Base-by-base conservation (phyloP, 1,140 invertebrate species). In the Zaprionus vittiger region DNA sequence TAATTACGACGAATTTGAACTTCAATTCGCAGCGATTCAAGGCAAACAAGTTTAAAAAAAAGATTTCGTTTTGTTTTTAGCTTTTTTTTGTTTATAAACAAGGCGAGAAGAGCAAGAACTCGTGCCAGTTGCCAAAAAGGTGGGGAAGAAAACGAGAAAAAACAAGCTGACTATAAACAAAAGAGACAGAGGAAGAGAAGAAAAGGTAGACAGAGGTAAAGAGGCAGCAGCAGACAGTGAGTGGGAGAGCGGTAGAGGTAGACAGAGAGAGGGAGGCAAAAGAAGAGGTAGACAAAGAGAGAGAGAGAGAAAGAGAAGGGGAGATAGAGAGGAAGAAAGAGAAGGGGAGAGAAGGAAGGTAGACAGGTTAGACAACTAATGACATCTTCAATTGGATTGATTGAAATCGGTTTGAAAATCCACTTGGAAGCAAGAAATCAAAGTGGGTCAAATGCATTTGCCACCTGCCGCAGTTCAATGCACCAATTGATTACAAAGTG, bases 321-420 rank as follows among this genome's bases (percentile, higher is more conserved):
- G 20, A 20, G 20, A 20, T 20, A 71, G 20, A 47, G 60, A 41
- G 34, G 20, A 5, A 34, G 34, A 41, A 31, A 63, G 17, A 12
- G 54, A 31, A 12, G 47, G 64, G 31, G 17, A 20, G 31, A 7
- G 56, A 41, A 37, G 1, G 11, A 3, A 20, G 5, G 5, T 31
- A 38, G 41, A 49, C 49, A 5, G 54, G 44, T 61, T 64, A 59
- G 73, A 71, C 65, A 71, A 37, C 37, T 55, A 73, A 84, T 83
- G 81, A 83, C 81, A 79, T 77, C 77, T 79, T 72, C 77, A 83
- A 83, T 83, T 83, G 73, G 77, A 52, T 81, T 80, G 61, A 73
- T 81, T 80, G 61, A 73, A 83, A 84, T 83, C 73, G 81, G 64
- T 61, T 80, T 55, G 31, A 71, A 80, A 63, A 63, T 52, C 56